phyloP scores from a whole-genome alignment of 2,888 invertebrate genomes.

The Hydropsyche betteni region DNA sequence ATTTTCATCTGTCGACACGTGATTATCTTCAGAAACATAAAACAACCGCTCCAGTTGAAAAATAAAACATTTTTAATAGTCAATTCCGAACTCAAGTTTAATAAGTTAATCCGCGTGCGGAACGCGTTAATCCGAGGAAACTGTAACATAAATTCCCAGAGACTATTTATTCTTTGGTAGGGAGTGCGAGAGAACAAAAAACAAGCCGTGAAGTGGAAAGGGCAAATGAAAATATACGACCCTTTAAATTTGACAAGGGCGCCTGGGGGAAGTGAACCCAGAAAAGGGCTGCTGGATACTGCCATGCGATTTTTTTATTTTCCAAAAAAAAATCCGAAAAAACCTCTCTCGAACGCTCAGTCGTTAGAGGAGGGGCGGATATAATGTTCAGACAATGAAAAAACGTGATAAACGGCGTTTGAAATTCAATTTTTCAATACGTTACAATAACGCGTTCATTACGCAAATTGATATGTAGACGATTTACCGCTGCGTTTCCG shows the following conservation, averaged over 20 bases:
- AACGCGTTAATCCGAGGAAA: slow-evolving; percentile 47
- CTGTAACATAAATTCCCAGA: slow-evolving; percentile 48
- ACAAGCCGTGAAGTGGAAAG: slow-evolving; percentile 40
- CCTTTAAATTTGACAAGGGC: slow-evolving; percentile 49
- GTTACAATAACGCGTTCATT: too few relatives aligned
- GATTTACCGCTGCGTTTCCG: too few relatives aligned
- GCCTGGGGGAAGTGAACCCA: slow-evolving; percentile 30
- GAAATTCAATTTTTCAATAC: slow-evolving; percentile 10
- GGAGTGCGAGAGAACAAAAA: slow-evolving; percentile 41
- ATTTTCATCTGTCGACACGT: too few relatives aligned
- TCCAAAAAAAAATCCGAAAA: slow-evolving; percentile 20
- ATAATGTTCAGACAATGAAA: background rate
- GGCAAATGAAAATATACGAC: slow-evolving; percentile 49
- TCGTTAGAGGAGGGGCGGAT: too few relatives aligned
- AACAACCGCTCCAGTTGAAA: too few relatives aligned
- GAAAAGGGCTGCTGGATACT: background rate
- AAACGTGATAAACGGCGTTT: slow-evolving; percentile 16
- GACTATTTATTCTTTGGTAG: slow-evolving; percentile 47
- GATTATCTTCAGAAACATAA: too few relatives aligned
- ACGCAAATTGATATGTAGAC: too few relatives aligned
- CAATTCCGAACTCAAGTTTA: slow-evolving; percentile 10
- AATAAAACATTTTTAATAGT: slow-evolving; percentile 1
- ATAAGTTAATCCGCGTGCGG: slow-evolving; percentile 40
- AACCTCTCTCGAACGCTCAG: background rate
- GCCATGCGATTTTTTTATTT: background rate